Evolutionary conservation across 2,888 invertebrate species (phyloP), one percentile per base, ranked within the genome.

Genomic region (Leptinotarsa peninsularis): DNA sequence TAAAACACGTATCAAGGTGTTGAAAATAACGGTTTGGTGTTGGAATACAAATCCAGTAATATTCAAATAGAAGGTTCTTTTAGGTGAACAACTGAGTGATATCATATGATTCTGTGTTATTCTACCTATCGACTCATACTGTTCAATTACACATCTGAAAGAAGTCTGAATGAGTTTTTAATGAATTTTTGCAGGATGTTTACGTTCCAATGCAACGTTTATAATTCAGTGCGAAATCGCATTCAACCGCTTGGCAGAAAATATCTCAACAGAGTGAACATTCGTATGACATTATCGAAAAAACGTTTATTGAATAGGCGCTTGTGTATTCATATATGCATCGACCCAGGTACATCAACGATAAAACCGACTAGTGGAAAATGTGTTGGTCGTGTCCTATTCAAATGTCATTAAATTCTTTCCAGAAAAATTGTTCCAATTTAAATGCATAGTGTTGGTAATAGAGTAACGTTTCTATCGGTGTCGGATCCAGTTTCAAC

Each of bases 401-500:
- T 63, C 63, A 63, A 43, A 63, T 43, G 63, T 43, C 63, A 63
- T 63, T 63, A 33, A 63, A 63, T 63, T 63, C 43, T n/a, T 33
- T 63, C 33, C 63, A 69, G 56, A 69, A 69, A 69, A 43, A 56
- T 69, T 56, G 56, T 49, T 69, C 58, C 69, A 69, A 69, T 69
- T 69, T 69, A 69, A 69, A 69, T 69, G 69, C 69, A 69, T 69
- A 23, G 69, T 54, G 69, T 43, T n/a, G n/a, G 56, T 63, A 63
- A 63, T 63, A 33, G 63, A 63, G 43, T 63, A 63, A 63, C 63
- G 66, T 75, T 75, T 49, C 68, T 72, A 72, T 75, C 72, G 66
- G 72, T 68, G 72, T 67, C 69, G 75, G 72, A 69, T 75, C 72
- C 73, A 66, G 58, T 73, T 76, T 67, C 73, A 71, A 56, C 71